phyloP scores from a whole-genome alignment of 2,797 vertebrate species.

The Ptychobarbus kaznakovi region DNA sequence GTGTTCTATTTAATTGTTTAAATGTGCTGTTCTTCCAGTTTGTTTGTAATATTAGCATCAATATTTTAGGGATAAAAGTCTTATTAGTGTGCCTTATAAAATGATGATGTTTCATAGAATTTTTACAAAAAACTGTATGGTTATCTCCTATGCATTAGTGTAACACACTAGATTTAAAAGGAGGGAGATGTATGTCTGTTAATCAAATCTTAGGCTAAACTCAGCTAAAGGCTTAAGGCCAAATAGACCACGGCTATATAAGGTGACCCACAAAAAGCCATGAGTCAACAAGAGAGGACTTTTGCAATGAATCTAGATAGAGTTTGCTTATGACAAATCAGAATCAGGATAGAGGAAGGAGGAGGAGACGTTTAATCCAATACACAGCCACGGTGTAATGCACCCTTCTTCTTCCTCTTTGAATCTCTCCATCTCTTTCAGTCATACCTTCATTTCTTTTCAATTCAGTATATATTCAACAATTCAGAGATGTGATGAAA shows the following conservation, averaged over 20 bases:
- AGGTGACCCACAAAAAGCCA: slow-evolving; percentile 53
- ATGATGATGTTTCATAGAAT: neutral
- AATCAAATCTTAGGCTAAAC: slow-evolving; percentile 55
- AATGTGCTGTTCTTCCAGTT: neutral
- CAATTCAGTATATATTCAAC: neutral
- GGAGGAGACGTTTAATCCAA: slow-evolving; percentile 35
- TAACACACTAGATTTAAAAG: slow-evolving; percentile 22
- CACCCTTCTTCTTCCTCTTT: neutral
- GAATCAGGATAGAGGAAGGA: slow-evolving; percentile 21
- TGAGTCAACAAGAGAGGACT: slow-evolving; percentile 56
- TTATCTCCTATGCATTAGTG: neutral
- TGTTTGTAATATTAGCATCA: neutral
- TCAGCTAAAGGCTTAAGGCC: slow-evolving; percentile 49
- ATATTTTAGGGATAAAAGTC: neutral
- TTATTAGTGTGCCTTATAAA: neutral
- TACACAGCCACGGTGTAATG: slow-evolving; percentile 8
- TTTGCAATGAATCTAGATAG: slow-evolving; percentile 41
- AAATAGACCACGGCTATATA: slow-evolving; percentile 55
- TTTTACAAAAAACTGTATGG: accelerated
- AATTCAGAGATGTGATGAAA: neutral
- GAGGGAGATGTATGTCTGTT: slow-evolving; percentile 39
- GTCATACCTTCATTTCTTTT: neutral
- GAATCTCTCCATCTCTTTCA: neutral
- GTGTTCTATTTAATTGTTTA: neutral
- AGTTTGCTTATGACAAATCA: slow-evolving; percentile 40